These are phyloP conservation scores for Falco naumanni DNA, from an alignment of 2,797 vertebrate species.

Conservation along the genomic window DNA sequence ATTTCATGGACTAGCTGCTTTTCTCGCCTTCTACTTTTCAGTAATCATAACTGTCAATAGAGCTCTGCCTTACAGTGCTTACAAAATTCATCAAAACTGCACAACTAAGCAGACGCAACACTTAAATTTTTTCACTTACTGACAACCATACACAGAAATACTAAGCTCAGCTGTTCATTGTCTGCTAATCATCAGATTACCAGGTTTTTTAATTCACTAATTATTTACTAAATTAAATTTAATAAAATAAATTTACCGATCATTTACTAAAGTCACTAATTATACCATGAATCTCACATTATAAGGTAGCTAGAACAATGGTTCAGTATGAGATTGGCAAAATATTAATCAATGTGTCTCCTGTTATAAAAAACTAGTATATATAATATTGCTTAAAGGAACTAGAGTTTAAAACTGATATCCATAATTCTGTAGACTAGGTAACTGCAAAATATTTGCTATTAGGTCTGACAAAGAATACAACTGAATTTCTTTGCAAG, in stretches of 20 bases:
- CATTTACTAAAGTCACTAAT: background rate
- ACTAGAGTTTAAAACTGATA: background rate
- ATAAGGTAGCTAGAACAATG: background rate
- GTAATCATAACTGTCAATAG: background rate
- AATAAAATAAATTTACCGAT: background rate
- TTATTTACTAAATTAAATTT: background rate
- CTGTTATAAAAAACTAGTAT: background rate
- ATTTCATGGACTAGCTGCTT: background rate
- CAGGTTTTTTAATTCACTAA: background rate
- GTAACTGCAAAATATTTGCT: background rate
- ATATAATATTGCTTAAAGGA: background rate
- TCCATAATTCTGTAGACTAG: background rate
- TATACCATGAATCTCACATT: background rate
- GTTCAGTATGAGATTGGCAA: rapidly evolving
- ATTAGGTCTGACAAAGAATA: background rate
- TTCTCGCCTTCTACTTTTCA: background rate
- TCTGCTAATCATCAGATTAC: background rate
- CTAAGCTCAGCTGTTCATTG: background rate
- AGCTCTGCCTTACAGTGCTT: background rate
- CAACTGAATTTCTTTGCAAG: background rate
- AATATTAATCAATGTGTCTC: background rate
- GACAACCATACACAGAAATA: background rate
- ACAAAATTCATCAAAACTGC: background rate
- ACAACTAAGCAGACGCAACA: background rate
- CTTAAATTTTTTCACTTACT: background rate